Evolutionary conservation across 1,140 invertebrate species (phyloP).

Genomic region (Bombus confusus): DNA sequence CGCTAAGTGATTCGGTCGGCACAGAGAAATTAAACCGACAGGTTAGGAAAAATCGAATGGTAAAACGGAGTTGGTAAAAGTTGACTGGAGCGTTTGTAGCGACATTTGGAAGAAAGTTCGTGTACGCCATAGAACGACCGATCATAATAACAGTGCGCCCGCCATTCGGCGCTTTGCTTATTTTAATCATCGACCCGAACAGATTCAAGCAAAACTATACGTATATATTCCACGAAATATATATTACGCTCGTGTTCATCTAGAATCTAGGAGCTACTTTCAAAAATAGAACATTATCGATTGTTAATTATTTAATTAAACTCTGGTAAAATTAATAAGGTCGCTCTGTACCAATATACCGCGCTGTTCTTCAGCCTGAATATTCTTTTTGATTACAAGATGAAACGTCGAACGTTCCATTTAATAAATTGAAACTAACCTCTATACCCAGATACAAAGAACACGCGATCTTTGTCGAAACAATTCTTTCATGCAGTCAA

Average conservation of each 20-base stretch:
- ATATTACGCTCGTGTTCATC: too few species aligned
- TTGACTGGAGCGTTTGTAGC: too few species aligned
- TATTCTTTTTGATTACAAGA: background rate
- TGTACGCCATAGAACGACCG: background rate
- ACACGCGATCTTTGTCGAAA: background rate
- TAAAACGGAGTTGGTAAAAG: background rate
- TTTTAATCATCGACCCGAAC: background rate
- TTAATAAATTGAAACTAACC: conserved; percentile 3
- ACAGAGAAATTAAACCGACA: background rate
- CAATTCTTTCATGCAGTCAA: background rate
- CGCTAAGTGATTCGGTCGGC: too few species aligned
- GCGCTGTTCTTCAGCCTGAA: background rate
- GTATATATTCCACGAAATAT: too few species aligned
- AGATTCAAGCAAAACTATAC: too few species aligned
- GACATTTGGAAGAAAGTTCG: background rate
- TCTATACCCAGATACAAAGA: too few species aligned
- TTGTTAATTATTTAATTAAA: background rate
- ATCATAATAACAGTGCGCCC: too few species aligned
- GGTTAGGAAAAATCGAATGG: background rate
- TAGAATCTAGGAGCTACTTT: background rate
- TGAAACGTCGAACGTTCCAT: background rate
- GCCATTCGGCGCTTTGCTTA: background rate
- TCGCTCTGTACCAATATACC: background rate
- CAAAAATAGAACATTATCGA: background rate
- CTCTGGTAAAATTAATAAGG: background rate